A percentile compares a stretch with the other conserved stretches of the same genome.
phyloP scores from a whole-genome alignment of 2,888 invertebrate species.

The Cenopis cana region DNA sequence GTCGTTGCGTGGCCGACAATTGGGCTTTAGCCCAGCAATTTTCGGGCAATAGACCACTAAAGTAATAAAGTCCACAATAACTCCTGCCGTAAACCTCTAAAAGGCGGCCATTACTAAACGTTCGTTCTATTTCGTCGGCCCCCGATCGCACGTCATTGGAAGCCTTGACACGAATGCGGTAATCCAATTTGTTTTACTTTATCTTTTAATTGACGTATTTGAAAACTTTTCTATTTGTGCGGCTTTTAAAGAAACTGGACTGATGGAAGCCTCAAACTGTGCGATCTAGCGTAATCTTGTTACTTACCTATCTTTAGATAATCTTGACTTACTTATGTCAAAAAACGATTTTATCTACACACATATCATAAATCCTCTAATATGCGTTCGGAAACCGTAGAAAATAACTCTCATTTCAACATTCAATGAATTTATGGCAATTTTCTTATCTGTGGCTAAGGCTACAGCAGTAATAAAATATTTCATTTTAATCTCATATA shows the following conservation, averaged over 20 bases:
- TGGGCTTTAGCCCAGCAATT: background rate
- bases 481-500: too few species aligned
- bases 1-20: background rate
- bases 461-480: too few species aligned
- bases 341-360: too few species aligned
- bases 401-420: too few species aligned
- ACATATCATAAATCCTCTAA: too few species aligned
- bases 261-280: background rate
- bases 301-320: too few species aligned
- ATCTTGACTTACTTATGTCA: too few species aligned
- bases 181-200: conserved; percentile 32
- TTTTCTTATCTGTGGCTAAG: too few species aligned
- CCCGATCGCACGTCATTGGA: conserved; percentile 46
- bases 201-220: conserved; percentile 35
- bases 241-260: background rate
- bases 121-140: conserved; percentile 18
- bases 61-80: conserved; percentile 26
- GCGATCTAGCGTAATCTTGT: background rate
- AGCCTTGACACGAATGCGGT: conserved; percentile 48
- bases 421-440: too few species aligned
- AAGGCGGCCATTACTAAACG: conserved; percentile 43
- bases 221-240: conserved; percentile 25
- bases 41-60: conserved; percentile 25
- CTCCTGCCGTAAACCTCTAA: conserved; percentile 34
- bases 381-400: too few species aligned